Conservation (phyloP, 2,888 invertebrate species). For the Drosophila emarginata region DNA sequence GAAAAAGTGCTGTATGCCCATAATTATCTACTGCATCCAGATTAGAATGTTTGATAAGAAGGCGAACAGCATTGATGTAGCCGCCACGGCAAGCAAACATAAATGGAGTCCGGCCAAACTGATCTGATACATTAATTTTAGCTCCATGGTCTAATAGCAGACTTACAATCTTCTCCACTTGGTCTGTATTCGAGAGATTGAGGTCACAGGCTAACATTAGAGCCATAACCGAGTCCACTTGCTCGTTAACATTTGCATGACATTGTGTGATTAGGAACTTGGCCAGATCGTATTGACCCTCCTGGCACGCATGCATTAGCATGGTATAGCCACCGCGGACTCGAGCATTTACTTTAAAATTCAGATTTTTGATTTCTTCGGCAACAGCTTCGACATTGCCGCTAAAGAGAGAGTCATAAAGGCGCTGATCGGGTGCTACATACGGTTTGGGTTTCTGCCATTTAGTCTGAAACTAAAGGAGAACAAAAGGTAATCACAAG, state of each 20-base stretch:
- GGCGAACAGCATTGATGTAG: constrained; percentile 65
- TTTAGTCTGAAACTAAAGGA: constrained; percentile 33
- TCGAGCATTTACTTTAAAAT: constrained; percentile 55
- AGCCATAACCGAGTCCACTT: constrained; percentile 76
- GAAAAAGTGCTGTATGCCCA: constrained; percentile 80
- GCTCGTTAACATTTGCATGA: constrained; percentile 73
- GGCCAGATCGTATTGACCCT: constrained; percentile 73
- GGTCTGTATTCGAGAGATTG: constrained; percentile 41
- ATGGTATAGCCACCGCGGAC: constrained; percentile 64
- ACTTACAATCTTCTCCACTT: constrained; percentile 67
- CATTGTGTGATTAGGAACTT: constrained; percentile 65
- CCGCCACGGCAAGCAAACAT: constrained; percentile 81
- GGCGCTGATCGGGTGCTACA: constrained; percentile 48
- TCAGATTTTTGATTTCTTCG: constrained; percentile 55
- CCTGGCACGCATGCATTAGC: constrained; percentile 71
- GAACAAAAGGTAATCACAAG: not conserved
- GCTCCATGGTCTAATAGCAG: constrained; percentile 72
- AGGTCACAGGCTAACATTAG: constrained; percentile 79
- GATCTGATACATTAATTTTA: constrained; percentile 79
- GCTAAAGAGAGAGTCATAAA: constrained; percentile 59
- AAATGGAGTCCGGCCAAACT: constrained; percentile 80
- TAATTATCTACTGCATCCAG: constrained; percentile 80
- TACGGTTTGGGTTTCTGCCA: constrained; percentile 20
- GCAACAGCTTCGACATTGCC: constrained; percentile 63
- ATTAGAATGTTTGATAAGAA: constrained; percentile 72